Base-by-base conservation (phyloP, 53 echinoderm and acorn worm species). In the Crossaster papposus region DNA sequence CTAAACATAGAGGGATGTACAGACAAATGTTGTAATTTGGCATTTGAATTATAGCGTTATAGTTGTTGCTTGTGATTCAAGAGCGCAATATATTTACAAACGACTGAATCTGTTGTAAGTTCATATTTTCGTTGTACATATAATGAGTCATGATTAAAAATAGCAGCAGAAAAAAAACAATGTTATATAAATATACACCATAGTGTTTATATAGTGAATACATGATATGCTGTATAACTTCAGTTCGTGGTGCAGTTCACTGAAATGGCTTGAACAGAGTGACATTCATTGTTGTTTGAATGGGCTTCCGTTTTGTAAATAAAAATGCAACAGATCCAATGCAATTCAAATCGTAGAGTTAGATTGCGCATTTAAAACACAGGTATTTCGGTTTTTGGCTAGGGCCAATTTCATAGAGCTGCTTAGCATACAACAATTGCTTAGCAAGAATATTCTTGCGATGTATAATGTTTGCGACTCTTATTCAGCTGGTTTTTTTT, bases 301-400 rank as follows among this genome's bases (percentile, higher is more conserved):
- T 76, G 86, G 75, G 75, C 86, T 86, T 86, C 86, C 86, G 76
- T 86, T 86, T 77, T 86, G 86, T 86, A 86, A 76, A 86, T 86
- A 86, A 22, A 75, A 75, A 51, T 63, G 86, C 86, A 86, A 86
- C 86, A 58, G 55, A 76, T 86, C 20, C 86, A 86, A 86, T 86
- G 86, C 86, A 86, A 86, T 75, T 86, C 54, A 55, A 86, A 74
- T 14, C 62, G 80, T 80, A 80, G 80, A 58, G 30, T 55, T 80
- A 80, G 80, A 51, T 74, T 74, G 14, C 2, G 55, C 55, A 18
- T 38, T 4, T 38, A 38, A 38, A 38, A 38, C 55, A 55, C 55
- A 18, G 55, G 55, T 15, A 55, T 14, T 55, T 55, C 15, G 15
- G 8, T 17, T 18, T 18, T 3, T 14, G 14, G 55, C 5, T 55